Conservation (phyloP, 2,113 vertebrate species). For the Pycnonotus jocosus region DNA sequence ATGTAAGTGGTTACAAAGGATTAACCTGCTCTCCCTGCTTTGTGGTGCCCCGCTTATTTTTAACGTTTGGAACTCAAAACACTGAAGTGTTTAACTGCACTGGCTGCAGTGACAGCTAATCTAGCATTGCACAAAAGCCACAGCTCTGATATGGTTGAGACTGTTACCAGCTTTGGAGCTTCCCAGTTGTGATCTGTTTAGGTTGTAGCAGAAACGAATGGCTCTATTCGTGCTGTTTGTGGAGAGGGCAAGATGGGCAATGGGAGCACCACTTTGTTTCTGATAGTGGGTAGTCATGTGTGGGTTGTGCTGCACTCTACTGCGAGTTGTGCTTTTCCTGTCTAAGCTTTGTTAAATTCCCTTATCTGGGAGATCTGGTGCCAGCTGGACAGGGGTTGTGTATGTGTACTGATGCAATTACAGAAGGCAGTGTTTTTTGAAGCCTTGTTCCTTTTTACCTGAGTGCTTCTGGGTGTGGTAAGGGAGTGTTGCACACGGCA, state of each 20-base stretch:
- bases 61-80: background rate
- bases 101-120: background rate
- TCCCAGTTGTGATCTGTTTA: background rate
- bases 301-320: background rate
- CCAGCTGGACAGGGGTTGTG: background rate
- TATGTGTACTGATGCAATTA: background rate
- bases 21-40: background rate
- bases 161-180: background rate
- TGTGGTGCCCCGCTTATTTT: fast-evolving
- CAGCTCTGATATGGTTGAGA: background rate
- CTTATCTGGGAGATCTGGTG: background rate
- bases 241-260: background rate
- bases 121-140: background rate
- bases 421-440: background rate
- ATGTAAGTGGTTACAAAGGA: conserved; percentile 68
- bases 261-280: background rate
- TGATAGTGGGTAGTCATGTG: background rate
- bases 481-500: background rate
- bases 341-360: background rate
- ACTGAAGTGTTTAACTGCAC: background rate
- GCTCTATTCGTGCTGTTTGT: background rate
- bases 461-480: background rate
- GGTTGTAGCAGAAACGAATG: background rate
- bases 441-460: background rate
- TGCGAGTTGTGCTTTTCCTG: background rate